Evolutionary conservation across 2,888 invertebrate genomes (phyloP), one percentile per base, ranked within the genome.

Genomic region (Cheilosia variabilis): DNA sequence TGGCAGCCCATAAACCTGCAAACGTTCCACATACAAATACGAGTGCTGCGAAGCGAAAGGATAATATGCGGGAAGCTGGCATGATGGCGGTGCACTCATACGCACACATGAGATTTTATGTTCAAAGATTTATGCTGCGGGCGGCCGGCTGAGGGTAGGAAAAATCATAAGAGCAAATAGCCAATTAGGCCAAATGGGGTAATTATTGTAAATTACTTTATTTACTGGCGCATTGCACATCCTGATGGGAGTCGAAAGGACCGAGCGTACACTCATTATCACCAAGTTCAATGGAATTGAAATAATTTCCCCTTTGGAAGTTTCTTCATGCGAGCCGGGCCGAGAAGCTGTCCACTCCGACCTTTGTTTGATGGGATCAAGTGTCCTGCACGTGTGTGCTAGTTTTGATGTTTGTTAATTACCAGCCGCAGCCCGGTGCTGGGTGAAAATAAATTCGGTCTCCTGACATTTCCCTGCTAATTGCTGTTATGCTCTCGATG

Each of bases 201-300:
- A 86, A 80, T 86, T 86, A 81, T 72, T 86, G 86, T 86, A 77
- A 86, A 86, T 86, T 86, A 86, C 86, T 86, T 76, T 77, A 86
- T 86, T 81, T 77, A 80, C 86, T 86, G 72, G 31, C 76, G 52
- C 66, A 80, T 52, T 62, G 76, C 86, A 66, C 69, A 86, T 57
- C n/a, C 27, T 43, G 41, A 19, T 31, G 41, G 10, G 19, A 52
- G 57, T 47, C 22, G 37, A 7, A 22, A 65, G 66, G 65, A 71
- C 43, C 55, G 10, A 43, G 69, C 66, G 55, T 79, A 84, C 71
- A 84, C 76, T 79, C 79, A 76, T 78, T 73, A 83, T 76, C 79
- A 80, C 65, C 75, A 66, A 84, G 84, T 84, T 80, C 79, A 71
- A 80, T 79, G 80, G 86, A 76, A 80, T 80, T 72, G 80, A 80